Base-by-base conservation (phyloP, 2,888 invertebrate species). In the Pyrrhia umbra region DNA sequence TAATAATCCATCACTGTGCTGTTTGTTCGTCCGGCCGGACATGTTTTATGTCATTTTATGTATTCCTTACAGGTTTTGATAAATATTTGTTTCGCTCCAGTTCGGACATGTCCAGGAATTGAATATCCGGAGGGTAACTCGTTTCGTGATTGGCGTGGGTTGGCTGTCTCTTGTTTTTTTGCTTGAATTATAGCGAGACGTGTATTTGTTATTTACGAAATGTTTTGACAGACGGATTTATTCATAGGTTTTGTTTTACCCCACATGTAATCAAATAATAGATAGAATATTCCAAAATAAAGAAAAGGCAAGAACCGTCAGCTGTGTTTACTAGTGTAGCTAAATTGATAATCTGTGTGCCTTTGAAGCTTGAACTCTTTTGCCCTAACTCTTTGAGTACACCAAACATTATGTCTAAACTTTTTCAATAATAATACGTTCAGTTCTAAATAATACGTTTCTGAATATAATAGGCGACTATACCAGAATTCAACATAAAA, bases 31-130 rank as follows among this genome's bases (percentile, higher is more conserved):
- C 87, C 84, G 83, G 82, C 79, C 85, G 85, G 88, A 83, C 90
- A 88, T 92, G 91, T 92, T 93, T 91, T 92, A 90, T 92, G 93
- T 92, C 92, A 90, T 90, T 92, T 94, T 94, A 90, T 87, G 94
- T 94, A 95, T 95, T 95, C 95, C 94, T 94, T 90, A 90, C 94
- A 94, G 92, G 94, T 91, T 92, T 92, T 94, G 94, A 95, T 94
- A 94, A 93, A 95, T 95, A 94, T 94, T 94, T 94, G 95, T 94
- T 94, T 88, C 86, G 88, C 82, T 86, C 85, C 77, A 90, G 86
- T 93, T 93, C 85, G 90, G 94, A 93, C 92, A 92, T 89, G 91
- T 90, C 85, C 87, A 89, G 88, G 91, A 92, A 95, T 94, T 94
- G 94, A 94, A 94, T 93, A 90, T 94, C 94, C 94, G 94, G 92